Base-by-base conservation (phyloP, 2,113 vertebrate genomes). In the Micronycteris hirsuta region DNA sequence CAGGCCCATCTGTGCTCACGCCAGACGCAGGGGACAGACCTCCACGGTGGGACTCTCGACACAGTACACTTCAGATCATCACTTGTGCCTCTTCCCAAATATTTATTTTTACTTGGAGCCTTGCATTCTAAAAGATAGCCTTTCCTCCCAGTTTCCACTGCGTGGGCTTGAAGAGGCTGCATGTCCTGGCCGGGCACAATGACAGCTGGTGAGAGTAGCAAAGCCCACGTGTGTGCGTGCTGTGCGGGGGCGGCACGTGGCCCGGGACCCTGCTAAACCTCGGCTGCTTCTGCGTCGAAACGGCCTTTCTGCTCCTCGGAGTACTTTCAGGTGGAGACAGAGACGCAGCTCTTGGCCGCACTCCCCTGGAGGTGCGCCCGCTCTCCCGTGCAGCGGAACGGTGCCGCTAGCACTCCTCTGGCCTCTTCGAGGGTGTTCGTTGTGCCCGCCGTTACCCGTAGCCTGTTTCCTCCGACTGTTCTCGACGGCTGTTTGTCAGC, bases 301-400 rank as follows among this genome's bases (percentile, higher is more conserved):
- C 26, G 47, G 71, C 61, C 78, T 88, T 86, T 86, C 74, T 87
- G 24, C 70, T 96, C 54, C 31, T 87, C 56, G 38, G 70, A 74
- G 33, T 54, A 81, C 82, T 95, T 96, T 86, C 84, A 76, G 70
- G 68, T 49, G 80, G 91, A 91, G 86, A 73, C 74, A 81, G 41
- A 45, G 38, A 52, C 47, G 36, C 54, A 61, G 20, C 68, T 94
- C 77, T 28, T 71, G 33, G 83, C 47, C 43, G n/a, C 54, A 16
- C 33, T 93, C 19, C 63, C 43, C 43, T 43, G 9, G 90, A 26
- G 56, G 6, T 73, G 36, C 71, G n/a, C 73, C 85, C 83, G 20
- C 26, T 76, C 41, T 65, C 49, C 74, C 49, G 1, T 70, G 33
- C 76, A 90, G 65, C 10, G 61, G 68, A 52, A 16, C 38, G 89